These are phyloP conservation scores for Holacanthus passer DNA, from an alignment of 2,113 vertebrate species.

Conservation along the genomic window DNA sequence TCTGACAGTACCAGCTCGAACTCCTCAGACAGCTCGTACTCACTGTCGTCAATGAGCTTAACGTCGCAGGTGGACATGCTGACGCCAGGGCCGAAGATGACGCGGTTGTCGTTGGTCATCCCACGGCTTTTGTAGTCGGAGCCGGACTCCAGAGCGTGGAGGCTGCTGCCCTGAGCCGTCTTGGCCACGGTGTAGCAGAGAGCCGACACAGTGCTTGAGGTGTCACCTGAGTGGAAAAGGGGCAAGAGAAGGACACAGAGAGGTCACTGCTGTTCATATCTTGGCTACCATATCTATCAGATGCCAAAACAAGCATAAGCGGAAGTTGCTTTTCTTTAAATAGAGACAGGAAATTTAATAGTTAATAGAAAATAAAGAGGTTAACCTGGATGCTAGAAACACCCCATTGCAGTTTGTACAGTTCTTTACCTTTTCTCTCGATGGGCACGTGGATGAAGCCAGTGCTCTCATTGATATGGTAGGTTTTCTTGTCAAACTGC, in stretches of 20 bases:
- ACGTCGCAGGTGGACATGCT: slow-evolving; percentile 90
- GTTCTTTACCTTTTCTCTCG: slow-evolving; percentile 89
- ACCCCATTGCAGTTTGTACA: neutral
- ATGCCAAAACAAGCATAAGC: neutral
- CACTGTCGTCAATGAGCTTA: slow-evolving; percentile 93
- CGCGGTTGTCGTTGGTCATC: slow-evolving; percentile 85
- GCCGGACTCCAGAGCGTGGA: slow-evolving; percentile 89
- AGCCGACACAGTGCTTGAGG: slow-evolving; percentile 91
- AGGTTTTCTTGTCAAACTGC: slow-evolving; percentile 92
- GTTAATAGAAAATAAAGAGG: neutral
- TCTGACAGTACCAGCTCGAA: slow-evolving; percentile 92
- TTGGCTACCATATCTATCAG: too few relatives aligned
- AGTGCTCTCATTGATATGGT: slow-evolving; percentile 90
- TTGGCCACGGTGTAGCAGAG: slow-evolving; percentile 92
- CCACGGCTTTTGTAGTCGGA: slow-evolving; percentile 95
- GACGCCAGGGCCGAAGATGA: slow-evolving; percentile 90
- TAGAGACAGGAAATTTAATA: neutral
- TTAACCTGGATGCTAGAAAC: neutral
- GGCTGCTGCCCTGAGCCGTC: slow-evolving; percentile 93
- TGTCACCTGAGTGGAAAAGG: slow-evolving; percentile 85
- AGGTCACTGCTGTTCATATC: neutral
- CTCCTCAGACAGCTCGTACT: slow-evolving; percentile 96
- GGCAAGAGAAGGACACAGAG: accelerated
- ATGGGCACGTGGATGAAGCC: slow-evolving; percentile 88
- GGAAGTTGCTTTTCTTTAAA: neutral